Conservation (phyloP, 2,113 vertebrate species). For the Notothenia rossii region DNA sequence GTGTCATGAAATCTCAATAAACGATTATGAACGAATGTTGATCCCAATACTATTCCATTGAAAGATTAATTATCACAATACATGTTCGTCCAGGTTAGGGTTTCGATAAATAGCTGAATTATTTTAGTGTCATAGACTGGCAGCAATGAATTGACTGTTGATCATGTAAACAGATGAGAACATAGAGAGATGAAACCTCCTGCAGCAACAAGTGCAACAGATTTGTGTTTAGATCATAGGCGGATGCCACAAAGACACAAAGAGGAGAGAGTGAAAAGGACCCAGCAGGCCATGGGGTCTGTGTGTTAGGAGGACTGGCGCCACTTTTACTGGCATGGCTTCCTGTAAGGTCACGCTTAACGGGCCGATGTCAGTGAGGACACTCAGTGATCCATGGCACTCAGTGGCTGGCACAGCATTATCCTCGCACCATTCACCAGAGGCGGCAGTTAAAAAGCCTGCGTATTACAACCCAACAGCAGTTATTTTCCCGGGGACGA, state of each 20-base stretch:
- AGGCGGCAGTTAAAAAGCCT: constrained; percentile 58
- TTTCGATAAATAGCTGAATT: background rate
- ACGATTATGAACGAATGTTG: too few species aligned
- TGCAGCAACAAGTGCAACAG: background rate
- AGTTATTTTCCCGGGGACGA: constrained; percentile 35
- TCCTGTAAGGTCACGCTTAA: constrained; percentile 69
- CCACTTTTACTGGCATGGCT: constrained; percentile 66
- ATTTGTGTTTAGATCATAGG: constrained; percentile 15
- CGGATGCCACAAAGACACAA: background rate
- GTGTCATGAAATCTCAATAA: too few species aligned
- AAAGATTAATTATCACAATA: too few species aligned
- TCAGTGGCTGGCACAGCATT: constrained; percentile 56
- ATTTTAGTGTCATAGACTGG: background rate
- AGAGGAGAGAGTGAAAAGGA: constrained; percentile 22
- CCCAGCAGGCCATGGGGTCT: constrained; percentile 55
- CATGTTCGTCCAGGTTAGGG: too few species aligned
- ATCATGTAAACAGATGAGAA: background rate
- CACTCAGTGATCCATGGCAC: constrained; percentile 64
- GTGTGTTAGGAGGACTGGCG: constrained; percentile 65
- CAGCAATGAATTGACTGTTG: background rate
- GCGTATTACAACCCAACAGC: constrained; percentile 38
- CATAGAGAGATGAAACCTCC: background rate
- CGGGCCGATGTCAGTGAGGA: constrained; percentile 66
- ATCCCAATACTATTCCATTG: too few species aligned
- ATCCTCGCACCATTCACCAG: constrained; percentile 50